These are phyloP conservation scores for Brachionus sp. DNA, from an alignment of 1,140 invertebrate species.

Conservation along the genomic window DNA sequence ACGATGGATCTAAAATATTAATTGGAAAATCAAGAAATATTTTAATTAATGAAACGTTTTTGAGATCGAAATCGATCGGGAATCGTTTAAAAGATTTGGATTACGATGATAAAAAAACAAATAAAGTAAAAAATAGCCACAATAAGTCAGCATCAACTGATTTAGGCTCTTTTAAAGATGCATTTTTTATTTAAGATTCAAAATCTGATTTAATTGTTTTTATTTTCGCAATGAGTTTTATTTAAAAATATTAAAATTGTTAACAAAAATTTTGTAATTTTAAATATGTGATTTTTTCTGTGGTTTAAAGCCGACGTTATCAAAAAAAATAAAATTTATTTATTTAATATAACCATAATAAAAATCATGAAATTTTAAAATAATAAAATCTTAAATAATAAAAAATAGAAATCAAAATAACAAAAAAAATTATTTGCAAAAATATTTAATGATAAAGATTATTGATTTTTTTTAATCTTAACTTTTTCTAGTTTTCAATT, in stretches of 20 bases:
- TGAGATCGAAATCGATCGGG: not conserved
- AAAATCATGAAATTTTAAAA: too few species aligned
- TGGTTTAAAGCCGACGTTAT: not conserved
- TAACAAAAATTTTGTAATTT: not conserved
- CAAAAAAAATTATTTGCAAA: too few species aligned
- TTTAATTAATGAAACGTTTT: not conserved
- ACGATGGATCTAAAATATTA: not conserved
- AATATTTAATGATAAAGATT: too few species aligned
- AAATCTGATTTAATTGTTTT: not conserved
- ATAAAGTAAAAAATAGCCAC: not conserved
- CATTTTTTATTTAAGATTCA: not conserved
- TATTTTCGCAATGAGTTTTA: not conserved
- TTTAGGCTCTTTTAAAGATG: slow-evolving; percentile 10
- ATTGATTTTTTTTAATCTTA: too few species aligned
- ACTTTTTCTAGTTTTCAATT: too few species aligned
- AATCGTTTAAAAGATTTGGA: not conserved
- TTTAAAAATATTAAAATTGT: not conserved
- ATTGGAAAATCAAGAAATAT: slow-evolving; percentile 2
- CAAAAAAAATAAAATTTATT: too few species aligned
- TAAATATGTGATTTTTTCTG: not conserved
- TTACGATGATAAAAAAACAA: not conserved
- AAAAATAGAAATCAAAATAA: too few species aligned
- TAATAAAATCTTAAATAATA: too few species aligned
- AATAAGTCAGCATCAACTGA: slow-evolving; percentile 4
- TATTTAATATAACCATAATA: too few species aligned